A percentile compares a stretch with the other conserved stretches of the same genome.
Evolutionary conservation across 2,113 vertebrate genomes (phyloP).

Genomic region (Aplodontia rufa): DNA sequence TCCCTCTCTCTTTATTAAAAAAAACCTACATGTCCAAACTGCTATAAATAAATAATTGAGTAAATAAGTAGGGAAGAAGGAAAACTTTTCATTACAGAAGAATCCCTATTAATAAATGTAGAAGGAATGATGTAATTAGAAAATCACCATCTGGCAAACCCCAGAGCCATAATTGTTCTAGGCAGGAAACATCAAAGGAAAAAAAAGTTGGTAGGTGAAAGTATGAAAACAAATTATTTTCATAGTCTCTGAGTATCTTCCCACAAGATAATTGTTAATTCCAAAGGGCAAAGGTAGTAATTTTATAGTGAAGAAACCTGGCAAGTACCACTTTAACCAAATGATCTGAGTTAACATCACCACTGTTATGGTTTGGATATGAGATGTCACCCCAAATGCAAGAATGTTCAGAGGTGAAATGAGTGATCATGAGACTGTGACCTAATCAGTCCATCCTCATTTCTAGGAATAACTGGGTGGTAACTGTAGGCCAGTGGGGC

Average conservation of each 20-base stretch:
- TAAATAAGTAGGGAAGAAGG: not conserved
- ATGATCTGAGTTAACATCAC: not conserved
- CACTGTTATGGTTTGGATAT: not conserved
- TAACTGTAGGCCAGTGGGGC: too few relatives aligned
- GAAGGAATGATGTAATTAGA: not conserved
- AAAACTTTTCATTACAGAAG: not conserved
- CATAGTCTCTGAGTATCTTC: not conserved
- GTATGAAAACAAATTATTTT: constrained; percentile 1
- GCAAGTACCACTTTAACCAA: not conserved
- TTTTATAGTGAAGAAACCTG: not conserved
- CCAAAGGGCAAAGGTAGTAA: not conserved
- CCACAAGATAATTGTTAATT: not conserved
- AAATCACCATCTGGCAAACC: not conserved
- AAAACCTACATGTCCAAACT: not conserved
- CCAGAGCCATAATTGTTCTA: not conserved
- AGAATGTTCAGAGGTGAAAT: too few relatives aligned
- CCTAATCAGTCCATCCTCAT: too few relatives aligned
- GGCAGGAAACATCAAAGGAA: not conserved
- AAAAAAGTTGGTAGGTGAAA: not conserved
- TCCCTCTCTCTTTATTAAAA: too few relatives aligned
- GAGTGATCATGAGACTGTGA: too few relatives aligned
- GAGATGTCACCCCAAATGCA: too few relatives aligned
- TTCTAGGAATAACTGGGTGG: too few relatives aligned
- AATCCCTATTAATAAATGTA: not conserved
- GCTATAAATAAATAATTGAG: constrained; percentile 4